Base-by-base conservation (phyloP, 2,888 invertebrate genomes). In the Hyppa rectilinea region DNA sequence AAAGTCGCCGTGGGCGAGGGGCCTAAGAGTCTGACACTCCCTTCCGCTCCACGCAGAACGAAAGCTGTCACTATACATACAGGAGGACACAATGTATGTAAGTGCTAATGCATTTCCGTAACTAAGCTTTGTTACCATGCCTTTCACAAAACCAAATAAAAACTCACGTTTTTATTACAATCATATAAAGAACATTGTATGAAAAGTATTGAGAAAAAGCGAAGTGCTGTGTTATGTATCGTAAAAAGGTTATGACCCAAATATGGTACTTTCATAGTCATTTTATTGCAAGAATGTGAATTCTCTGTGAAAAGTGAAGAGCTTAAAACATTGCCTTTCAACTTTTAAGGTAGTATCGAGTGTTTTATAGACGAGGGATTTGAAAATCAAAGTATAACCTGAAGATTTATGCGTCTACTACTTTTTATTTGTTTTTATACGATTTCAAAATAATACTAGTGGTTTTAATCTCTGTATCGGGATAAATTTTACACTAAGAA, bases 171-270 rank as follows among this genome's bases (percentile, higher is more conserved):
- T 80, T 81, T 84, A 82, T 82, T 70, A 72, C 61, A 70, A 50
- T 36, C 62, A 60, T 74, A 82, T 68, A 84, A 75, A 71, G 34
- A n/a, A 75, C 71, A 72, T 68, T 74, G 78, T 78, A 75, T 62
- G 52, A 63, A 68, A 71, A 50, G 63, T 75, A 75, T 78, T 78
- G 70, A 76, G 76, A 84, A 76, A 78, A 75, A 49, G 14, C 26
- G 6, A 56, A 69, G 71, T 74, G 70, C 70, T 63, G 4, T 59
- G 62, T 70, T 82, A 78, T 81, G 72, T 81, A 68, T 74, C 84
- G 53, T 84, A 84, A 84, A 83, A 55, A 72, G 45, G 55, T 84
- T 81, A 84, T 68, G 73, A 45, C 68, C 68, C 23, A 76, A 81
- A 83, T 74, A 74, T 75, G 82, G 62, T 26, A 67, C 26, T 70